Conservation (phyloP, 2,888 invertebrate genomes). For the Adelphocoris suturalis region DNA sequence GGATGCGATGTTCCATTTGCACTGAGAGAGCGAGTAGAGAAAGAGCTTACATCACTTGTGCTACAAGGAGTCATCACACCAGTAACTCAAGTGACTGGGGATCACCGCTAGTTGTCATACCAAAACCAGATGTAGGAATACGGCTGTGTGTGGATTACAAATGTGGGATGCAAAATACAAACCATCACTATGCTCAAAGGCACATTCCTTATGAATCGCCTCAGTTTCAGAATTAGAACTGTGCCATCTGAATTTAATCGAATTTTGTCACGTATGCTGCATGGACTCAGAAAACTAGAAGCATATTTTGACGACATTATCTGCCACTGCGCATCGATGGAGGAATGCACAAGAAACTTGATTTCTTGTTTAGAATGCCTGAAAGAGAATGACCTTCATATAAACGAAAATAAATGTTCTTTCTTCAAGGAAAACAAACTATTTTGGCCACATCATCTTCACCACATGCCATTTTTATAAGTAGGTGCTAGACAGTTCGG, state of each 20-base stretch:
- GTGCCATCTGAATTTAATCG: slow-evolving; percentile 74
- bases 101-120: slow-evolving; percentile 58
- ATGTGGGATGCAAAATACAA: slow-evolving; percentile 45
- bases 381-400: slow-evolving; percentile 67
- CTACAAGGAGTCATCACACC: slow-evolving; percentile 49
- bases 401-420: slow-evolving; percentile 56
- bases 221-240: slow-evolving; percentile 45
- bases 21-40: slow-evolving; percentile 52
- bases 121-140: slow-evolving; percentile 53
- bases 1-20: slow-evolving; percentile 59
- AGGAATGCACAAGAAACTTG: slow-evolving; percentile 57
- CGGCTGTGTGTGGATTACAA: slow-evolving; percentile 60
- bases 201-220: too few relatives aligned
- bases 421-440: slow-evolving; percentile 35
- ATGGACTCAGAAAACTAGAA: slow-evolving; percentile 57
- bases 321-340: slow-evolving; percentile 19
- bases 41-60: slow-evolving; percentile 50
- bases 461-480: too few relatives aligned
- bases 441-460: slow-evolving; percentile 63
- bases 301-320: slow-evolving; percentile 66
- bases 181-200: background rate
- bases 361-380: slow-evolving; percentile 38
- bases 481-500: too few relatives aligned
- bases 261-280: slow-evolving; percentile 71
- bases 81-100: too few relatives aligned